Base-by-base conservation (phyloP, 2,888 invertebrate species). In the Formica aserva region DNA sequence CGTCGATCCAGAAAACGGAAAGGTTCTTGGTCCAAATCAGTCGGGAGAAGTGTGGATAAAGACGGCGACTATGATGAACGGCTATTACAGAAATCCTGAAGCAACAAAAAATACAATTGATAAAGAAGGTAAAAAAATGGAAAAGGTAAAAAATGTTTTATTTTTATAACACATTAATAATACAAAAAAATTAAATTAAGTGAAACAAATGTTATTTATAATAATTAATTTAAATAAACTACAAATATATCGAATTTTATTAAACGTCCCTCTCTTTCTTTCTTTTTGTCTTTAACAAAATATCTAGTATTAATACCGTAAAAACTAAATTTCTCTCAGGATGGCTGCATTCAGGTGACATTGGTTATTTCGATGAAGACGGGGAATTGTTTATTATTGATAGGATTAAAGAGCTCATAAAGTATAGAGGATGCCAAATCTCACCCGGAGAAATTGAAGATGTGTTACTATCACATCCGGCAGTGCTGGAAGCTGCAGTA, bases 81-180 rank as follows among this genome's bases (percentile, higher is more conserved):
- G 96, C 0, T 96, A 96, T 90, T 94, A 95, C 65, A 95, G 95
- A 78, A 96, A 96, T 90, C 95, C 95, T 26, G 92, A 95, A 41
- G 41, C 41, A 2, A 96, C 96, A 0, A 93, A 92, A 60, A 95
- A 95, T 60, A 95, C 95, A 5, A 92, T 96, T 5, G 95, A 95
- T 69, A 85, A 92, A 0, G 95, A 96, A 45, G 96, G 96, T 92
- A 77, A 77, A 35, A 1, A 26, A 26, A 26, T 26, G 26, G 26
- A 0, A 26, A 26, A 26, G 26, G 26, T 26, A 26, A 26, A 26
- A 38, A 55, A 0, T 18, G 32, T n/a, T n/a, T 13, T 22, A 1
- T 22, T 2, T 22, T 11, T n/a, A 45, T 18, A 22, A 5, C 2
- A 13, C 11, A n/a, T 18, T 18, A 13, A 60, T 29, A 26, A 26